Base-by-base conservation (phyloP, 2,797 vertebrate species). In the Catostomus latipinnis region DNA sequence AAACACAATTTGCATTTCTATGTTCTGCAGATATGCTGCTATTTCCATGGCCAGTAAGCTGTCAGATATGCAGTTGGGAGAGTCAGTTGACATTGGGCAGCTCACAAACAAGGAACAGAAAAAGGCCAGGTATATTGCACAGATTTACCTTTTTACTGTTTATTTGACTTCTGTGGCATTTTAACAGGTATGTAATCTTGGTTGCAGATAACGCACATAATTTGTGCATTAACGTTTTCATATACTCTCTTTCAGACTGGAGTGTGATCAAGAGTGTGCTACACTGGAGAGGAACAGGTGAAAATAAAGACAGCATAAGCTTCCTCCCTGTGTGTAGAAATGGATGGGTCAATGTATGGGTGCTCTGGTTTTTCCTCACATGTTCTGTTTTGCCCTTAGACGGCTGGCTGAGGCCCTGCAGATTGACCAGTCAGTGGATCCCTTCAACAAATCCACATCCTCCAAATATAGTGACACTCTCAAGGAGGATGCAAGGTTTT, bases 11-110 rank as follows among this genome's bases (percentile, higher is more conserved):
- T 62, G 10, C 5, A 12, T 62, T 8, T 67, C 7, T 61, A 8
- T 54, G 56, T 10, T 75, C 0, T 34, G 1, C 90, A 99, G 98
- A 92, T 96, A 96, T 87, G 94, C 97, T 87, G 97, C 97, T 87
- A 97, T 99, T 89, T 94, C 97, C 84, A 96, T 99, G 94, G 97
- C 97, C 79, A 96, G 96, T 84, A 98, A 96, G 85, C 92, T 99
- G 88, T 96, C 96, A 6, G 97, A 99, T 87, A 95, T 98, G 90
- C 97, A 98, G 79, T 95, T 97, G 65, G 98, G 98, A 0, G 96
- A 98, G 84, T 96, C 96, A 0, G 95, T 99, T 90, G 97, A 98
- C 89, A 97, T 99, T 52, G 95, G 95, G 80, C 96, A 93, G 12
- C 89, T 99, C 80, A 96, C 96, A 0, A 99, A 98, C 91, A 99